Evolutionary conservation across 1,140 invertebrate genomes (phyloP).

Genomic region (Hydropsyche tenuis): DNA sequence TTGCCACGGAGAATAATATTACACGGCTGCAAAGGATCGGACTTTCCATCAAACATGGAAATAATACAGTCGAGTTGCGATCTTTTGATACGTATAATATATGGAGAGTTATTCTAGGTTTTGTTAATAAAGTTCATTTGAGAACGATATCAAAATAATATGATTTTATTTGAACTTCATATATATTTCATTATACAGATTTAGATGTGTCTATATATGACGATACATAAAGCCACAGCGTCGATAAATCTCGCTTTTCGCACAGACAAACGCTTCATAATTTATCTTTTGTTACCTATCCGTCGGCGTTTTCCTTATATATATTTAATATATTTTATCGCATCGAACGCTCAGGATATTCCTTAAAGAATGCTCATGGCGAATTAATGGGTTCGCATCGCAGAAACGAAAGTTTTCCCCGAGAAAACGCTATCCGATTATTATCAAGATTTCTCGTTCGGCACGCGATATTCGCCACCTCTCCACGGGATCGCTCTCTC

Average conservation of each 20-base stretch:
- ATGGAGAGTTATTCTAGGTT: too few species aligned
- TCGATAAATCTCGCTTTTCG: conserved; percentile 1
- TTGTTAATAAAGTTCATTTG: too few species aligned
- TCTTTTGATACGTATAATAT: too few species aligned
- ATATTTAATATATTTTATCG: not conserved
- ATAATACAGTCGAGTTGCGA: too few species aligned
- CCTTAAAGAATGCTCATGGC: conserved; percentile 18
- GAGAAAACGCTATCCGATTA: not conserved
- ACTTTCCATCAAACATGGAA: too few species aligned
- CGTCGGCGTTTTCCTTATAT: not conserved
- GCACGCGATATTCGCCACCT: conserved; percentile 3
- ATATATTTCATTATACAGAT: too few species aligned
- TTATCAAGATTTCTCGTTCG: not conserved
- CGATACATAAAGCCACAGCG: too few species aligned
- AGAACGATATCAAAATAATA: too few species aligned
- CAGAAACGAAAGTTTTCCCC: not conserved
- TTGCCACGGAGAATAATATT: not conserved
- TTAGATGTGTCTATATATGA: too few species aligned
- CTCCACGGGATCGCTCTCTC: not conserved
- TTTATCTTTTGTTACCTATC: conserved; percentile 27
- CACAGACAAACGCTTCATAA: conserved; percentile 3
- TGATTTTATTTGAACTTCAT: too few species aligned
- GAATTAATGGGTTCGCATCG: conserved; percentile 22
- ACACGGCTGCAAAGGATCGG: too few species aligned
- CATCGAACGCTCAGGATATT: not conserved